Base-by-base conservation (phyloP, 2,888 invertebrate species). In the Gortyna flavago region DNA sequence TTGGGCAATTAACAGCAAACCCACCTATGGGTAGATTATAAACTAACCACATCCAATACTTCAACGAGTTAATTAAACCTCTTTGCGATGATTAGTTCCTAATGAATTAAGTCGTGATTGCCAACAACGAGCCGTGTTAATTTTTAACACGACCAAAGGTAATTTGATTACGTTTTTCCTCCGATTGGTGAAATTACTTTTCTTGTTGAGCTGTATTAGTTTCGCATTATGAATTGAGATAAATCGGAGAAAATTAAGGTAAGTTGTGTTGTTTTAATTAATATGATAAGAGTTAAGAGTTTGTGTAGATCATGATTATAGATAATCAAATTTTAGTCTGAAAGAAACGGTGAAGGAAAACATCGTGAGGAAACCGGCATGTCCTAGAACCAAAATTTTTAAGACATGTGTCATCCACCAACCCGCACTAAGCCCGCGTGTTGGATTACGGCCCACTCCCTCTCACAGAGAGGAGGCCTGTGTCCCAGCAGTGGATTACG, bases 51-150 rank as follows among this genome's bases (percentile, higher is more conserved):
- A 66, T 51, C 59, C n/a, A 73, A 70, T 66, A 32, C 25, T 80
- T 29, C 13, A 69, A n/a, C 13, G 21, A 80, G 79, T 85, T 87
- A 87, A 89, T 89, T 83, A 89, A 87, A 80, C 75, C 72, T 83
- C 72, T 77, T 81, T 61, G 80, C 62, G 61, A 73, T 83, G 71
- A 87, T 85, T 85, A 80, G 75, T 66, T 51, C 66, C 44, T 68
- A 82, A 80, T 83, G 77, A 85, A 72, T 84, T 74, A 84, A 88
- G 79, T 86, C 61, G 59, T 78, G 80, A 87, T 75, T 84, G 65
- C 41, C 44, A 62, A 64, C 59, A 38, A 65, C 59, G 18, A 68
- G 32, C 64, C 66, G 65, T 76, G 61, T 64, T 38, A 75, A 74
- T 77, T 80, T 83, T 84, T 81, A 77, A 80, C 62, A 67, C 32